These are phyloP conservation scores for Archilochus colubris DNA, from an alignment of 2,113 vertebrate genomes.

Conservation along the genomic window DNA sequence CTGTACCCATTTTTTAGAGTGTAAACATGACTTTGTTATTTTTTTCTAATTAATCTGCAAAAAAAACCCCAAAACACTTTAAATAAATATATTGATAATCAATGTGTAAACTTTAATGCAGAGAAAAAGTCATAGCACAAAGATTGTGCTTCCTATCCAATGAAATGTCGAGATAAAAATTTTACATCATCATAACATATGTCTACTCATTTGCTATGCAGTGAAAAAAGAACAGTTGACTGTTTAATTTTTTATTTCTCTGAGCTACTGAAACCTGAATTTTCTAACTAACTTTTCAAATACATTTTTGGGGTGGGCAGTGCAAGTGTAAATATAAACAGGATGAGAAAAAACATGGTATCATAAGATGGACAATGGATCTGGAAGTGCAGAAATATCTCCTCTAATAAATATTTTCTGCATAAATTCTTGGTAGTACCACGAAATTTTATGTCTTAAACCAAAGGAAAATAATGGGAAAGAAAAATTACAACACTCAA, in stretches of 20 bases:
- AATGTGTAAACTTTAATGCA: not conserved
- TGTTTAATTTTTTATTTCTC: not conserved
- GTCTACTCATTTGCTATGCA: not conserved
- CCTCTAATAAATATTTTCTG: not conserved
- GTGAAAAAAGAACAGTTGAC: not conserved
- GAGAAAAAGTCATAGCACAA: not conserved
- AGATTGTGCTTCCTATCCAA: not conserved
- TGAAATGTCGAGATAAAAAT: not conserved
- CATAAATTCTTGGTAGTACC: not conserved
- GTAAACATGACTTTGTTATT: not conserved
- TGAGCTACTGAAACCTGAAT: not conserved
- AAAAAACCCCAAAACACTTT: not conserved
- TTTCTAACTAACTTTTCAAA: not conserved
- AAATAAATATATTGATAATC: not conserved
- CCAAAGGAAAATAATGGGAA: not conserved
- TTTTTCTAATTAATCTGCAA: not conserved
- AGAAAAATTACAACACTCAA: not conserved
- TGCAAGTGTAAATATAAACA: not conserved
- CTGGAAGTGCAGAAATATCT: not conserved
- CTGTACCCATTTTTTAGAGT: not conserved
- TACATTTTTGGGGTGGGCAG: rapidly evolving
- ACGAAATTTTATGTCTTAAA: not conserved
- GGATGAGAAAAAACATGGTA: not conserved
- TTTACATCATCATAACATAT: rapidly evolving
- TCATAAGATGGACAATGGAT: not conserved